phyloP scores from a whole-genome alignment of 2,113 vertebrate genomes.

The Scalopus aquaticus region DNA sequence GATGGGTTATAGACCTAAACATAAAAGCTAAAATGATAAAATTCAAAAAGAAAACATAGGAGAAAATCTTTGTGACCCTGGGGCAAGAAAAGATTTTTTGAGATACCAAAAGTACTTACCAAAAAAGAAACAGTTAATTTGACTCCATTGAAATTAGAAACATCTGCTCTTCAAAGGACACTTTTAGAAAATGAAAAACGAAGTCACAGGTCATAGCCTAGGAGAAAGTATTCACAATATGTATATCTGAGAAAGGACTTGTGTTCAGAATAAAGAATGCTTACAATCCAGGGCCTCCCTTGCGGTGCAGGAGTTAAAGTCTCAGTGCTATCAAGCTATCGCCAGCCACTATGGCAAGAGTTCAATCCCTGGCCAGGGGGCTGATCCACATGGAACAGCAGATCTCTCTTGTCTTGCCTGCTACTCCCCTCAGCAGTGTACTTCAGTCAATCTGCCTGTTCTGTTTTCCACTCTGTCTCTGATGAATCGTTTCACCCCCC shows the following conservation, averaged over 20 bases:
- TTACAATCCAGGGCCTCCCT: neutral
- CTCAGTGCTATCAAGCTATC: no score
- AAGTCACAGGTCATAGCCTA: neutral
- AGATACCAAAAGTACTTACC: neutral
- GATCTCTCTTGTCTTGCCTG: no score
- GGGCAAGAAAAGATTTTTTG: neutral
- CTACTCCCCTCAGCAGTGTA: no score
- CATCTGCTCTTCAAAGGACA: constrained; percentile 26
- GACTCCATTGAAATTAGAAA: neutral
- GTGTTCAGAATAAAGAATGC: neutral
- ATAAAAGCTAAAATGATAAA: constrained; percentile 7
- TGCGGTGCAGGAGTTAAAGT: no score
- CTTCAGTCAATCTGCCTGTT: no score
- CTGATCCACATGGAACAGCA: no score
- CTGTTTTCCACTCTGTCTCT: no score
- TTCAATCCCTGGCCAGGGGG: no score
- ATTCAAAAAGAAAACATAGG: constrained; percentile 28
- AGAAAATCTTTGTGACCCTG: constrained; percentile 9
- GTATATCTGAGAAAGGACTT: neutral
- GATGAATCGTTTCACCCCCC: no score
- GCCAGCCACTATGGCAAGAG: no score
- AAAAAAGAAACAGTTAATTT: constrained; percentile 24
- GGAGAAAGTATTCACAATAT: neutral
- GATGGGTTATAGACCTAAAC: neutral
- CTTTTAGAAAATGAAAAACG: constrained; percentile 35